Conservation (phyloP, 2,797 vertebrate species). For the Muraenolepis orangiensis region DNA sequence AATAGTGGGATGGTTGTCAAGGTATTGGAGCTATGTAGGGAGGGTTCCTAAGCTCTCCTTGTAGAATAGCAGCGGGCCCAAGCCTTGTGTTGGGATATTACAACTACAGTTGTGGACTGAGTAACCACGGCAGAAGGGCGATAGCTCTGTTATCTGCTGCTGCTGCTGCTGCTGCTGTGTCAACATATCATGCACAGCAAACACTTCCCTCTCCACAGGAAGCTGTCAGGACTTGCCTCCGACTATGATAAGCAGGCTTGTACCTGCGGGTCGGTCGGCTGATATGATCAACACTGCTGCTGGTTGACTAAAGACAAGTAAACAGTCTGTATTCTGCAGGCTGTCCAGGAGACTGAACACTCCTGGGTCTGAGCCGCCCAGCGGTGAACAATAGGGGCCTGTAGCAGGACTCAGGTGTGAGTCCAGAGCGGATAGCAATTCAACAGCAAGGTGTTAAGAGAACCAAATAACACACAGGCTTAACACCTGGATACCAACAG, state of each 20-base stretch:
- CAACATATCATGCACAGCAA: neutral
- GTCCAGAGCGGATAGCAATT: neutral
- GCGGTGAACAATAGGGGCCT: neutral
- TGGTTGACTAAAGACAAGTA: neutral
- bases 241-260: neutral
- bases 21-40: neutral
- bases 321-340: neutral
- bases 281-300: neutral
- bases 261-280: neutral
- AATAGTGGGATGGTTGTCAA: neutral
- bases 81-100: neutral
- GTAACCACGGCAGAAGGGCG: no score
- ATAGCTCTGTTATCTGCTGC: no score
- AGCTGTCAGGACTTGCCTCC: neutral
- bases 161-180: neutral
- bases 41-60: neutral
- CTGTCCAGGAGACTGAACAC: no score
- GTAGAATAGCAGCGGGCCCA: neutral
- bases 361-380: no score
- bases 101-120: no score
- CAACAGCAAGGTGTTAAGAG: neutral
- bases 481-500: neutral
- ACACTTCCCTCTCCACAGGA: neutral
- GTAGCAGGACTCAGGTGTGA: neutral
- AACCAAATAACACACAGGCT: neutral